Conservation (phyloP, 2,113 vertebrate genomes). For the Platichthys flesus region DNA sequence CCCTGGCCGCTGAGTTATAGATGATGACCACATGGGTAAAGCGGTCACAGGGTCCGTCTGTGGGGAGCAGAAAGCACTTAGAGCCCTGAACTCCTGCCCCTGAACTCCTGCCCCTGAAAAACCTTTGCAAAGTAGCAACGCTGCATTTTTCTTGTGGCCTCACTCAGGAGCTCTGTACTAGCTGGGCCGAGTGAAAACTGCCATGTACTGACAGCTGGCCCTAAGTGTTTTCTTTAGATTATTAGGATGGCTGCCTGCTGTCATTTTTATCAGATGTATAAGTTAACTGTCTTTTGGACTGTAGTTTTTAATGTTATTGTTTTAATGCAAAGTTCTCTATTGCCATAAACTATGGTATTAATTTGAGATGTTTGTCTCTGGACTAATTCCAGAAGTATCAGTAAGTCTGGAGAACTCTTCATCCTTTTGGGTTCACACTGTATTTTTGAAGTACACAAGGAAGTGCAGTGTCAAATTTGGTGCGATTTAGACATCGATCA, state of each 20-base stretch:
- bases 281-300: not conserved
- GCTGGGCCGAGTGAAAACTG: not conserved
- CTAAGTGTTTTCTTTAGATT: not conserved
- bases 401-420: too few relatives aligned
- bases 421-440: too few relatives aligned
- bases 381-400: too few relatives aligned
- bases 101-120: slow-evolving; percentile 41
- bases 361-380: not conserved
- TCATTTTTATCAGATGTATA: not conserved
- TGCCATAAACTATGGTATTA: not conserved
- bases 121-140: slow-evolving; percentile 30
- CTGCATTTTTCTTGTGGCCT: slow-evolving; percentile 27
- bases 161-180: not conserved
- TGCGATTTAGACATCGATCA: too few relatives aligned
- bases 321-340: not conserved
- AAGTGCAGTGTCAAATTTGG: too few relatives aligned
- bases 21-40: slow-evolving; percentile 46
- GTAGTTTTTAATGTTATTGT: not conserved
- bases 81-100: slow-evolving; percentile 50
- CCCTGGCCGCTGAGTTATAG: slow-evolving; percentile 26
- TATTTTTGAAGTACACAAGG: too few relatives aligned
- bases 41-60: slow-evolving; percentile 33
- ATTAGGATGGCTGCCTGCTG: not conserved
- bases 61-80: slow-evolving; percentile 39
- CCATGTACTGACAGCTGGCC: slow-evolving; percentile 10